These are phyloP conservation scores for Mustelus asterias DNA, from an alignment of 2,113 vertebrate genomes.

Conservation along the genomic window DNA sequence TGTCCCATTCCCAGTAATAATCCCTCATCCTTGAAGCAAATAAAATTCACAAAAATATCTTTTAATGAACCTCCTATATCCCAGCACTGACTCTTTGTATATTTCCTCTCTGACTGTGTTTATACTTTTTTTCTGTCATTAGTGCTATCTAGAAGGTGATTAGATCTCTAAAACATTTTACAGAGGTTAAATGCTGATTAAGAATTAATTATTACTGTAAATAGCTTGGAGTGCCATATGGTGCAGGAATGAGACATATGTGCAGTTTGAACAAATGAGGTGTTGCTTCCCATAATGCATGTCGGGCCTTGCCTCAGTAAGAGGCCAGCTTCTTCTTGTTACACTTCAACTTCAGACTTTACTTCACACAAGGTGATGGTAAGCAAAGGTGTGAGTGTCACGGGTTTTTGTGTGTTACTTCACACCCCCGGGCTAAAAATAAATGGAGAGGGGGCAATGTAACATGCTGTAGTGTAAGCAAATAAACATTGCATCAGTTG, in stretches of 20 bases:
- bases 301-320: slow-evolving; percentile 55
- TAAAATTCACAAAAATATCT: neutral
- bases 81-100: slow-evolving; percentile 67
- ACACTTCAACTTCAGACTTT: slow-evolving; percentile 41
- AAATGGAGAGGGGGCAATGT: neutral
- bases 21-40: neutral
- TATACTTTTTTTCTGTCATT: slow-evolving; percentile 82
- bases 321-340: slow-evolving; percentile 79
- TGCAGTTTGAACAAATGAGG: slow-evolving; percentile 82
- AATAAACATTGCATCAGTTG: neutral
- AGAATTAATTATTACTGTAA: slow-evolving; percentile 97
- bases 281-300: slow-evolving; percentile 74
- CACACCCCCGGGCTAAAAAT: neutral
- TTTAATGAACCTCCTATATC: slow-evolving; percentile 42
- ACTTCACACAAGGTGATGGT: slow-evolving; percentile 28
- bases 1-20: neutral
- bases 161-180: slow-evolving; percentile 84
- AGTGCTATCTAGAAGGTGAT: slow-evolving; percentile 82
- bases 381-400: slow-evolving; percentile 31
- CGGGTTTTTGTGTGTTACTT: neutral
- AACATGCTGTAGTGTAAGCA: neutral
- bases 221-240: slow-evolving; percentile 94
- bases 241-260: slow-evolving; percentile 91
- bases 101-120: slow-evolving; percentile 71
- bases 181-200: slow-evolving; percentile 92